phyloP scores from a whole-genome alignment of 2,888 invertebrate genomes.

The Xestia rhomboidea region DNA sequence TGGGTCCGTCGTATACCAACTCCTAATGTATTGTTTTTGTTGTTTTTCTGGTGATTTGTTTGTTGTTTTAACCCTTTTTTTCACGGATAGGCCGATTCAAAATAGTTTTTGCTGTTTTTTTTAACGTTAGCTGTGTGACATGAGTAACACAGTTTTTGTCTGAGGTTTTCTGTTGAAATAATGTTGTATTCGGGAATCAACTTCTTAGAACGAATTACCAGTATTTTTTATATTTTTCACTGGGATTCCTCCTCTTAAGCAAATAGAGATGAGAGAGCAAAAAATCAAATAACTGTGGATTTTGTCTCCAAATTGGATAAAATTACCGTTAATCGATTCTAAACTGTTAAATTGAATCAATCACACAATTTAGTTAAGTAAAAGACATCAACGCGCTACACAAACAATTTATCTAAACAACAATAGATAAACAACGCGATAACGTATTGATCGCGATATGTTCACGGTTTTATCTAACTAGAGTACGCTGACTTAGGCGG shows the following conservation, averaged over 20 bases:
- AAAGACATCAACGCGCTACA: conserved; percentile 88
- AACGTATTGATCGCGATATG: conserved; percentile 85
- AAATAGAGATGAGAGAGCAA: background rate
- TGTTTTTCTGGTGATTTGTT: conserved; percentile 7
- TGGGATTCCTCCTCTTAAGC: conserved; percentile 6
- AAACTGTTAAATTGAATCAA: conserved; percentile 16
- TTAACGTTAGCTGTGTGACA: background rate
- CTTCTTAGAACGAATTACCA: background rate
- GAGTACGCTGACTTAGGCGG: conserved; percentile 74
- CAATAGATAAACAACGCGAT: conserved; percentile 80
- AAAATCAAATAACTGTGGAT: fast-evolving
- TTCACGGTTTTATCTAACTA: conserved; percentile 76
- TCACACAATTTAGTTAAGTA: conserved; percentile 66
- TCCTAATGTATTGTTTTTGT: conserved; percentile 50
- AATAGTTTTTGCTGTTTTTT: background rate
- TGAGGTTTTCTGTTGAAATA: background rate
- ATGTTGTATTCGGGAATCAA: background rate
- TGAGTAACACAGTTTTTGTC: background rate
- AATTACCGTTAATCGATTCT: background rate
- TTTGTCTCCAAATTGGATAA: conserved; percentile 3
- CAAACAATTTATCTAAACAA: conserved; percentile 80
- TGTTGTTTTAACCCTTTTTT: conserved; percentile 4
- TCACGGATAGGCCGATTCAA: background rate
- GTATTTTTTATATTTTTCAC: conserved; percentile 20
- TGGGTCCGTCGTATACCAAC: conserved; percentile 76